Base-by-base conservation (phyloP, 2,888 invertebrate genomes). In the Priocnemis perturbator region DNA sequence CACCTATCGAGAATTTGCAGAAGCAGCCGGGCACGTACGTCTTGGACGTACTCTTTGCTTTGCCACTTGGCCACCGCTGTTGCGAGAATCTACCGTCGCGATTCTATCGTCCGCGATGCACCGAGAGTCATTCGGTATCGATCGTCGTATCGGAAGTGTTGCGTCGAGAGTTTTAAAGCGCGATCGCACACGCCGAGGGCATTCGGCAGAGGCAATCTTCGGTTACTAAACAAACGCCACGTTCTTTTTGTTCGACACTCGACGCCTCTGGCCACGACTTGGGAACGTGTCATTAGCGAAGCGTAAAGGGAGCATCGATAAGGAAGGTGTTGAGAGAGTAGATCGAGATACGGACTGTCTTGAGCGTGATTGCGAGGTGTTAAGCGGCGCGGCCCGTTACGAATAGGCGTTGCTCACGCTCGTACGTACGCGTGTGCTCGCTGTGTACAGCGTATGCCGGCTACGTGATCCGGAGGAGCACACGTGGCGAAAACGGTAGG, bases 251-350 rank as follows among this genome's bases (percentile, higher is more conserved):
- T 50, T 50, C n/a, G 37, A 11, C 48, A 11, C 2, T 5, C 50
- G 60, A 64, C 37, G 50, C 17, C 17, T 65, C 76, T 71, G 37
- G 60, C n/a, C 67, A 77, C 75, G 60, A 72, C 71, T 73, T 59
- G 64, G 79, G 74, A 88, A 86, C 88, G 79, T 88, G 87, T 87
- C 87, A 89, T 89, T 89, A 89, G 67, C 30, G 50, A 47, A 66
- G 66, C 67, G 71, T 73, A 76, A 74, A 72, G 70, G 73, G 73
- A 74, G 79, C 80, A 84, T 84, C 86, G 88, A 87, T 88, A 86
- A 87, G 87, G 77, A 60, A 88, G 87, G 89, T 88, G 89, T 89
- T 89, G 89, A 89, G 87, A 84, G 85, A 69, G 76, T 73, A 82
- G 86, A 85, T 86, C 85, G 79, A 84, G 84, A 86, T 86, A 83